These are phyloP conservation scores for Luperina testacea DNA, from an alignment of 2,888 invertebrate species.

Conservation along the genomic window DNA sequence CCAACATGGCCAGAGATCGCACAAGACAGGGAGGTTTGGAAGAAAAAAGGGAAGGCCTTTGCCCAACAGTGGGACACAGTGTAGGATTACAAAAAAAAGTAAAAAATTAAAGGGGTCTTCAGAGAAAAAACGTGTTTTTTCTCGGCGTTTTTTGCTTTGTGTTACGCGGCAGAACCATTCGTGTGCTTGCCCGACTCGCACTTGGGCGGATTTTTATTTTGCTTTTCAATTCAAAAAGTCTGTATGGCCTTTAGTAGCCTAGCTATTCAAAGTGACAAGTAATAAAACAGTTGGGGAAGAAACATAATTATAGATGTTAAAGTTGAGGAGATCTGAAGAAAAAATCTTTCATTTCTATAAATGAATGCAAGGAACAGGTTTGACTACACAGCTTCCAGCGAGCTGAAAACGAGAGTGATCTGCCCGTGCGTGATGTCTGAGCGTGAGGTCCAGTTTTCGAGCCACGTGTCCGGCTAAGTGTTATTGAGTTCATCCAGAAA, in stretches of 20 bases:
- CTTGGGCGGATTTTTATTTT: not conserved
- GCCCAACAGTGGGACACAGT: too few relatives aligned
- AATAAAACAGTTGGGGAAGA: not conserved
- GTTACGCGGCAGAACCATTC: not conserved
- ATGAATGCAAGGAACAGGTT: slow-evolving; percentile 1
- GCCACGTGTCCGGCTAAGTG: not conserved
- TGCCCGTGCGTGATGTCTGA: slow-evolving; percentile 1
- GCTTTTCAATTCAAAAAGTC: not conserved
- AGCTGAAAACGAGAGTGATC: slow-evolving; percentile 2
- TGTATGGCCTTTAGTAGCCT: not conserved
- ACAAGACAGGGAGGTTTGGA: too few relatives aligned
- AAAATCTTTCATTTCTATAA: not conserved
- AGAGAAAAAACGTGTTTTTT: too few relatives aligned
- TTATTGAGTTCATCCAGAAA: not conserved
- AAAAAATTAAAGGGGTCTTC: too few relatives aligned
- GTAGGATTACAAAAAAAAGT: too few relatives aligned
- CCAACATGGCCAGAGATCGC: too few relatives aligned
- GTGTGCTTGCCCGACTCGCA: not conserved
- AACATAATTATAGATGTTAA: not conserved
- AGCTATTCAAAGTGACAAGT: not conserved
- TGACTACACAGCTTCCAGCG: not conserved
- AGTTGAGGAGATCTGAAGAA: not conserved
- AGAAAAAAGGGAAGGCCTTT: too few relatives aligned
- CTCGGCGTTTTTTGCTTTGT: too few relatives aligned
- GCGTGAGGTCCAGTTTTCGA: not conserved